Percentiles rank a stretch among this genome's conserved stretches.
phyloP scores from a whole-genome alignment of 2,113 vertebrate genomes.

The Hyperopisus bebe region DNA sequence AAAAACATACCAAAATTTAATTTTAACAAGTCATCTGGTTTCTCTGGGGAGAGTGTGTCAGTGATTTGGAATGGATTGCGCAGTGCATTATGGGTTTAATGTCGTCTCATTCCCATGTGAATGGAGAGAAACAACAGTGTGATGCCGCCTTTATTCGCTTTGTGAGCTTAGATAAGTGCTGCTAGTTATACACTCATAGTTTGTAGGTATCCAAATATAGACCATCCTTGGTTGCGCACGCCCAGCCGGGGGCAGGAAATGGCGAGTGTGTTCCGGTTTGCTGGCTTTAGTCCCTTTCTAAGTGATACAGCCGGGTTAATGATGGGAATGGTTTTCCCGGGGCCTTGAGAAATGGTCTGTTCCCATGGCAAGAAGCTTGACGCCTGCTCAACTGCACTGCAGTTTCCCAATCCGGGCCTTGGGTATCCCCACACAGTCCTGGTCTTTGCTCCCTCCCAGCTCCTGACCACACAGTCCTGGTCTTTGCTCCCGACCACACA shows the following conservation, averaged over 20 bases:
- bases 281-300: neutral
- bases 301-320: neutral
- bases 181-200: neutral
- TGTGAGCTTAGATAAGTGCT: neutral
- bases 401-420: neutral
- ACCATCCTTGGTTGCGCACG: neutral
- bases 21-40: neutral
- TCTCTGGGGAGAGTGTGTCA: neutral
- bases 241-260: neutral
- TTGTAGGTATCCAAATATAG: neutral
- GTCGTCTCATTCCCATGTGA: neutral
- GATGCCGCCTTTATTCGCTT: neutral
- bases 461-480: neutral
- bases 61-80: neutral
- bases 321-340: neutral
- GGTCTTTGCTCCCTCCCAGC: too few relatives aligned
- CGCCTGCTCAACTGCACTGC: neutral
- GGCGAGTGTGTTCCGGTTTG: neutral
- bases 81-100: neutral
- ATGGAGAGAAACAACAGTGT: neutral
- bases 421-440: neutral
- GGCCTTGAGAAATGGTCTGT: neutral
- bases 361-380: neutral
- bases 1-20: neutral
- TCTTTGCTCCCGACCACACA: neutral